Percentiles rank a stretch among this genome's conserved stretches.
These are phyloP conservation scores for Clavelina lepadiformis DNA, from an alignment of 23 tunicate species.

Conservation along the genomic window DNA sequence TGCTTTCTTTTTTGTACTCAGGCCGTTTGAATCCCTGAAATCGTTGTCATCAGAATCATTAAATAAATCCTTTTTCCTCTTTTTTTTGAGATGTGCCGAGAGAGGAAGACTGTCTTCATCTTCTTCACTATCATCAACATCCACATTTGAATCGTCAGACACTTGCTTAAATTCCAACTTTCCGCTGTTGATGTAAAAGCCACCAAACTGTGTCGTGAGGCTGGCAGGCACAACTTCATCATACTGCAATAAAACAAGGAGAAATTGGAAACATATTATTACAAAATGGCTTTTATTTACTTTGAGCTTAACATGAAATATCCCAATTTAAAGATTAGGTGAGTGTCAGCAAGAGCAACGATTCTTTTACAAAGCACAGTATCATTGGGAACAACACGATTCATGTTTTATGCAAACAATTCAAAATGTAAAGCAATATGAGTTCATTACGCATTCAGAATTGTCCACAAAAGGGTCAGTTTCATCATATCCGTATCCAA, in stretches of 20 bases:
- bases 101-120: constrained; percentile 70
- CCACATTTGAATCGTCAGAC: constrained; percentile 59
- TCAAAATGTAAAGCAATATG: background rate
- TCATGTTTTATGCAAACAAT: background rate
- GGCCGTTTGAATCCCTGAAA: constrained; percentile 15
- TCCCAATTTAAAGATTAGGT: too few species aligned
- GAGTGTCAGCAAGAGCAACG: too few species aligned
- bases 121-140: constrained; percentile 24
- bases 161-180: constrained; percentile 72
- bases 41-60: constrained; percentile 36
- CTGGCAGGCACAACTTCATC: constrained; percentile 86
- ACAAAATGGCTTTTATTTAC: too few species aligned
- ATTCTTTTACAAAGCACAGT: too few species aligned
- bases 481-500: constrained; percentile 94
- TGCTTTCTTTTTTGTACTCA: constrained; percentile 24
- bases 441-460: constrained; percentile 80
- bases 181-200: constrained; percentile 90
- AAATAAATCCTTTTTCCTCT: constrained; percentile 12
- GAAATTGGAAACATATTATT: too few species aligned
- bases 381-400: too few species aligned
- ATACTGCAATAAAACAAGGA: constrained; percentile 40
- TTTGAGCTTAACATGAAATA: too few species aligned
- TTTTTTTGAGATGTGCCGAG: constrained; percentile 52
- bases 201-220: constrained; percentile 85
- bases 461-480: constrained; percentile 92